phyloP scores from a whole-genome alignment of 1,140 invertebrate genomes.

The Bursaphelenchus mucronatus region DNA sequence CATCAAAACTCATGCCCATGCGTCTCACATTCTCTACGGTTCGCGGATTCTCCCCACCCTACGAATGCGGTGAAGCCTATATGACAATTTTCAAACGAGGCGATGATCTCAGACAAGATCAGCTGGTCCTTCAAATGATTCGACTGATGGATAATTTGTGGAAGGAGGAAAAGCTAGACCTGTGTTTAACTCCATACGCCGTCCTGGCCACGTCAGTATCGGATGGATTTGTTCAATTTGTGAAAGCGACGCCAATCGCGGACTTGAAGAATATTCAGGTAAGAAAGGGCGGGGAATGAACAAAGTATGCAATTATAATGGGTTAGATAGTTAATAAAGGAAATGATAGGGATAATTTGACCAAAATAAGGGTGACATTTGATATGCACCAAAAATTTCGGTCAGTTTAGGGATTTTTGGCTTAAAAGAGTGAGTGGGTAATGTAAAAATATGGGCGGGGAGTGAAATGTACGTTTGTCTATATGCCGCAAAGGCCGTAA shows the following conservation, averaged over 20 bases:
- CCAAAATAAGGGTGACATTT: no score
- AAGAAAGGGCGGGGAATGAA: neutral
- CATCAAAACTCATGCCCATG: slow-evolving; percentile 95
- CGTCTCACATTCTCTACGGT: slow-evolving; percentile 81
- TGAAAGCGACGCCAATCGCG: slow-evolving; percentile 71
- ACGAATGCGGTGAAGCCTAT: slow-evolving; percentile 43
- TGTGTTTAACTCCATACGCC: slow-evolving; percentile 89
- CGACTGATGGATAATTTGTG: slow-evolving; percentile 90
- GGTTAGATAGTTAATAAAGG: no score
- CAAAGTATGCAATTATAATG: no score
- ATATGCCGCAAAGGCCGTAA: no score
- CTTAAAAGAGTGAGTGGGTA: no score
- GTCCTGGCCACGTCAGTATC: slow-evolving; percentile 86
- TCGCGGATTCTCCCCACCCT: slow-evolving; percentile 29
- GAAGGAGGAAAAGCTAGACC: slow-evolving; percentile 83
- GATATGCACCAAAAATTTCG: no score
- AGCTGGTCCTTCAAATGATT: slow-evolving; percentile 90
- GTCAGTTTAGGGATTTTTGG: no score
- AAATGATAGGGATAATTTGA: no score
- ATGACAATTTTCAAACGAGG: slow-evolving; percentile 96
- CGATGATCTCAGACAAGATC: slow-evolving; percentile 93
- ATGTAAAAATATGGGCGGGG: no score
- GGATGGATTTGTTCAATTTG: slow-evolving; percentile 89
- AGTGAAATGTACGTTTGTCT: no score
- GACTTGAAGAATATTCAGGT: slow-evolving; percentile 52